phyloP scores from a whole-genome alignment of 2,113 vertebrate genomes.

The Anguilla rostrata region DNA sequence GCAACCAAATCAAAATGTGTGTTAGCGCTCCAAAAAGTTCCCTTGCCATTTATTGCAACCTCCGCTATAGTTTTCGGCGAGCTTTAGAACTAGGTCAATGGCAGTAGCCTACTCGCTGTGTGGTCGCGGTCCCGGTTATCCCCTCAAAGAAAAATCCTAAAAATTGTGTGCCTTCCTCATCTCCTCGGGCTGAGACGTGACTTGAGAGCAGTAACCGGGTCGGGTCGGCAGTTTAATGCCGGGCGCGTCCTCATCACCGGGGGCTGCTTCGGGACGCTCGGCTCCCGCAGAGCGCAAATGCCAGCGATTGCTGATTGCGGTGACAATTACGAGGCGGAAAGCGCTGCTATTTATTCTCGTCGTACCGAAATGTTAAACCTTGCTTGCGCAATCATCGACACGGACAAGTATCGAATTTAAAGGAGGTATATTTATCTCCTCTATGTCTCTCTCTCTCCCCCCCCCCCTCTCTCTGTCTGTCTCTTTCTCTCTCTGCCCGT shows the following conservation, averaged over 20 bases:
- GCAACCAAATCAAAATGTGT: too few relatives aligned
- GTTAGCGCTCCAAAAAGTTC: too few relatives aligned
- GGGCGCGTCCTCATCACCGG: not conserved
- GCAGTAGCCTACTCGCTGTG: too few relatives aligned
- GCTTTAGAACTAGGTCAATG: too few relatives aligned
- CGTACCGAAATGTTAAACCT: constrained; percentile 41
- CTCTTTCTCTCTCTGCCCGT: not conserved
- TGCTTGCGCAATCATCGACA: constrained; percentile 17
- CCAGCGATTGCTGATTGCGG: constrained; percentile 30
- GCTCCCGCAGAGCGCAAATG: constrained; percentile 39
- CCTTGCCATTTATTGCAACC: too few relatives aligned
- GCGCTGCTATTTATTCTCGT: constrained; percentile 40
- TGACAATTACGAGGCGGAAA: constrained; percentile 30
- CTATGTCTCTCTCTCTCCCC: not conserved
- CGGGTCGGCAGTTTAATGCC: not conserved
- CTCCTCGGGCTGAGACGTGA: not conserved
- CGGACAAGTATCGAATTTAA: not conserved
- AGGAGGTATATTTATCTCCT: not conserved
- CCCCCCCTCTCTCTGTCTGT: not conserved
- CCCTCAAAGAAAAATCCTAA: not conserved
- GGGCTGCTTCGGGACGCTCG: not conserved
- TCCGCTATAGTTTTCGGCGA: too few relatives aligned
- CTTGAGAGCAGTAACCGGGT: not conserved
- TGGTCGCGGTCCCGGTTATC: too few relatives aligned
- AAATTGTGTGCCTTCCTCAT: not conserved